Conservation (phyloP, 2,797 vertebrate species). For the Neoniphon sammara region DNA sequence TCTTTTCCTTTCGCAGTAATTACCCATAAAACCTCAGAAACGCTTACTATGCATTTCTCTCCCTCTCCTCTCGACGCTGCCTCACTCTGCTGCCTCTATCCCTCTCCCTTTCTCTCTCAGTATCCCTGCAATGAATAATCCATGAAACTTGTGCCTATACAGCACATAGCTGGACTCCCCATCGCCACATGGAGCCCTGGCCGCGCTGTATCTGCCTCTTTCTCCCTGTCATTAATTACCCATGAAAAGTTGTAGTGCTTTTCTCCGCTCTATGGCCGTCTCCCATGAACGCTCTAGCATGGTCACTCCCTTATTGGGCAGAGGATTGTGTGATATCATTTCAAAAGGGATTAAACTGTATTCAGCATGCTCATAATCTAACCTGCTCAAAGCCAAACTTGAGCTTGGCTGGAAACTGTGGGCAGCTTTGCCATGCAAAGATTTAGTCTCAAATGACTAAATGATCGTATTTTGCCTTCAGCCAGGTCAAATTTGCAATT, state of each 20-base stretch:
- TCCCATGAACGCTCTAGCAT: neutral
- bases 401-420: slow-evolving; percentile 14
- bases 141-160: slow-evolving; percentile 57
- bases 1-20: slow-evolving; percentile 35
- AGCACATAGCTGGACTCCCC: slow-evolving; percentile 47
- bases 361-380: neutral
- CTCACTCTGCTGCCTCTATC: slow-evolving; percentile 17
- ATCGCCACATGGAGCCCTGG: slow-evolving; percentile 25
- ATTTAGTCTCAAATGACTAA: slow-evolving; percentile 7
- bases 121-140: slow-evolving; percentile 57
- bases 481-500: neutral
- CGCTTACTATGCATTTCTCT: slow-evolving; percentile 49
- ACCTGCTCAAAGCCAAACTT: slow-evolving; percentile 1
- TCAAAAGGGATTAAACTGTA: neutral
- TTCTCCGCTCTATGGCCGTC: slow-evolving; percentile 18
- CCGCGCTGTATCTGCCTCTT: slow-evolving; percentile 39
- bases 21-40: slow-evolving; percentile 59
- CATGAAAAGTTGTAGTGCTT: slow-evolving; percentile 61
- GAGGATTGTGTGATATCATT: slow-evolving; percentile 2
- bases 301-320: neutral
- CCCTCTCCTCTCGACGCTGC: slow-evolving; percentile 25
- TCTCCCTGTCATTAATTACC: slow-evolving; percentile 62
- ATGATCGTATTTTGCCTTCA: slow-evolving; percentile 14
- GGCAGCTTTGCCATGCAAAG: neutral
- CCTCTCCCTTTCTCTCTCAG: slow-evolving; percentile 40